Evolutionary conservation across 1,140 invertebrate species (phyloP).

Genomic region (Lycorma delicatula): DNA sequence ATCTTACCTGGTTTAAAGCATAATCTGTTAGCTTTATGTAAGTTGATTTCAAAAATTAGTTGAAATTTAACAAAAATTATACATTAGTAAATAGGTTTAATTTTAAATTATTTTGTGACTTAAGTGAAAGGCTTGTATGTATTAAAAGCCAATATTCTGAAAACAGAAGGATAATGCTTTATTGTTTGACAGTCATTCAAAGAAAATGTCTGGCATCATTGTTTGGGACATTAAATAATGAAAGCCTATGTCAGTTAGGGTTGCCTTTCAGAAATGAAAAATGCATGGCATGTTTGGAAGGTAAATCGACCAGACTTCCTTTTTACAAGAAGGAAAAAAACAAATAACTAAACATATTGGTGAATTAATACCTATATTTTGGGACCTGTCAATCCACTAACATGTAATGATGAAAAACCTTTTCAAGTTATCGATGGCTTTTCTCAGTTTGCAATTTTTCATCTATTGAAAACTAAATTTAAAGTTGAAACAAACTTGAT

Average conservation of each 20-base stretch:
- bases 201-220: slow-evolving; percentile 9
- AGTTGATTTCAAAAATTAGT: too few relatives aligned
- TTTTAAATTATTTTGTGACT: background rate
- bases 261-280: background rate
- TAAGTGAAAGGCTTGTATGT: slow-evolving; percentile 1
- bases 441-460: slow-evolving; percentile 9
- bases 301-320: slow-evolving; percentile 4
- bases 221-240: slow-evolving; percentile 9
- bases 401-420: slow-evolving; percentile 8
- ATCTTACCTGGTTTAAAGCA: too few relatives aligned
- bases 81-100: background rate
- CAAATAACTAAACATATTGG: slow-evolving; percentile 7
- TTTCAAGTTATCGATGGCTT: slow-evolving; percentile 13
- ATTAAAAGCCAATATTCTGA: background rate
- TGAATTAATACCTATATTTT: slow-evolving; percentile 10
- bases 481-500: slow-evolving; percentile 10
- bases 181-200: background rate
- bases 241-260: slow-evolving; percentile 2
- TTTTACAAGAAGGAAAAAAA: slow-evolving; percentile 6
- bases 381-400: slow-evolving; percentile 2
- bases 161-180: background rate
- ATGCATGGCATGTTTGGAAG: slow-evolving; percentile 6
- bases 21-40: too few relatives aligned
- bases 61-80: background rate
- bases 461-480: slow-evolving; percentile 11